A percentile compares a stretch with the other conserved stretches of the same genome.
Evolutionary conservation across 2,888 invertebrate genomes (phyloP).

Genomic region (Pseudanteris insignis): DNA sequence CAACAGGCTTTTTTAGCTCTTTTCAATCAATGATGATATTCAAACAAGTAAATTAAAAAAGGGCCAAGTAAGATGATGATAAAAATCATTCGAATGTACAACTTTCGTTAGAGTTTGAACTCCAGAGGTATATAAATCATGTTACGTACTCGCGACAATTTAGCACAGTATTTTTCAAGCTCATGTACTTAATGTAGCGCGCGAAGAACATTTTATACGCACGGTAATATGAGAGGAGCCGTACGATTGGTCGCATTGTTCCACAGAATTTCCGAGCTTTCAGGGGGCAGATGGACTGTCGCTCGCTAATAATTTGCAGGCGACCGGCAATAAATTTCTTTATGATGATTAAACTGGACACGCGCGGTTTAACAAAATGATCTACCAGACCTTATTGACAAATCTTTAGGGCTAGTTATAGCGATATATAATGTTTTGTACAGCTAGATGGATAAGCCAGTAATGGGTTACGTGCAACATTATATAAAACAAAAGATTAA

Average conservation of each 20-base stretch:
- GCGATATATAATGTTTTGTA: constrained; percentile 65
- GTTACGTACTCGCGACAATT: constrained; percentile 32
- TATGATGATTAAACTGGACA: constrained; percentile 22
- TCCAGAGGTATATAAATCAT: constrained; percentile 8
- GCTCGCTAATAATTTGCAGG: constrained; percentile 11
- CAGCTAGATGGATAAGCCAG: constrained; percentile 66
- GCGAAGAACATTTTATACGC: constrained; percentile 35
- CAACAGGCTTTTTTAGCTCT: constrained; percentile 34
- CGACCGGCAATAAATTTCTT: constrained; percentile 16
- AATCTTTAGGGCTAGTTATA: constrained; percentile 62
- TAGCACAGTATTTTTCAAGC: constrained; percentile 47
- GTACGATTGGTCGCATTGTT: constrained; percentile 13
- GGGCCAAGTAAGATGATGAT: no score
- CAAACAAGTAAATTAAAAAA: no score
- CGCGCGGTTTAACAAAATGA: constrained; percentile 37
- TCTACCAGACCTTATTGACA: constrained; percentile 62
- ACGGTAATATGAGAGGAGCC: constrained; percentile 11
- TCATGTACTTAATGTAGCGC: constrained; percentile 45
- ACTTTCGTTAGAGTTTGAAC: constrained; percentile 11
- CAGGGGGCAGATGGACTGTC: constrained; percentile 15
- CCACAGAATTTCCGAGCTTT: constrained; percentile 13
- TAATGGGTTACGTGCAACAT: constrained; percentile 66
- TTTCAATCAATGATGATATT: constrained; percentile 23
- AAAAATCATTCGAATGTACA: constrained; percentile 11
- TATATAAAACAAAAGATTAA: constrained; percentile 54